Percentiles rank a stretch among this genome's conserved stretches.
These are phyloP conservation scores for Pocillopora grandis DNA, from an alignment of 92 coral and sea anemone genomes.

Conservation along the genomic window DNA sequence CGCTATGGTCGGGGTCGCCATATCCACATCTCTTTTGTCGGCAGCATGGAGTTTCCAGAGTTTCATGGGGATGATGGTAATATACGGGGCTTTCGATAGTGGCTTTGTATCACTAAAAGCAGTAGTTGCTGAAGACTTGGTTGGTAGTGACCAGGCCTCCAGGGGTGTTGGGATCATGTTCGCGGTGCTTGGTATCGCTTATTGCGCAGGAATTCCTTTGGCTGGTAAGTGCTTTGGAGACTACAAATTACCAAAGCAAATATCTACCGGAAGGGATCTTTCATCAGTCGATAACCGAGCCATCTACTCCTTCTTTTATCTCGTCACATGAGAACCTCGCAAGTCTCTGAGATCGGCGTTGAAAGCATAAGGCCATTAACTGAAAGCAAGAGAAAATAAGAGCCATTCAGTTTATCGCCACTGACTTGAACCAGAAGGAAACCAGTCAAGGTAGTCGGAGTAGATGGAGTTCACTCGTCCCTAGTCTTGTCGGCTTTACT, in stretches of 20 bases:
- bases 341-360: too few species aligned
- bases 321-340: too few species aligned
- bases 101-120: slow-evolving; percentile 10
- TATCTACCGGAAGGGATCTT: background rate
- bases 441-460: too few species aligned
- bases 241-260: background rate
- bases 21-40: slow-evolving; percentile 5
- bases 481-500: too few species aligned
- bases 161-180: slow-evolving; percentile 12
- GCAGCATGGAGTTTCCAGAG: slow-evolving; percentile 2
- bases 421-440: too few species aligned
- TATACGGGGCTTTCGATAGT: slow-evolving; percentile 24
- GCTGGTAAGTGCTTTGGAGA: background rate
- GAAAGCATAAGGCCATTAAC: too few species aligned
- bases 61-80: slow-evolving; percentile 3
- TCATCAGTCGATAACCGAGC: background rate
- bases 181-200: slow-evolving; percentile 1
- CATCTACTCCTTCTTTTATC: too few species aligned
- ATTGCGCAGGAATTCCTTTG: slow-evolving; percentile 9
- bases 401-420: too few species aligned
- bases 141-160: slow-evolving; percentile 9
- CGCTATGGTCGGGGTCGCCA: slow-evolving; percentile 18
- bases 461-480: too few species aligned
- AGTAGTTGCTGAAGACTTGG: slow-evolving; percentile 17
- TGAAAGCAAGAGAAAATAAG: too few species aligned